These are phyloP conservation scores for Tokudaia muenninki DNA, from an alignment of 2,797 vertebrate species.

Conservation along the genomic window DNA sequence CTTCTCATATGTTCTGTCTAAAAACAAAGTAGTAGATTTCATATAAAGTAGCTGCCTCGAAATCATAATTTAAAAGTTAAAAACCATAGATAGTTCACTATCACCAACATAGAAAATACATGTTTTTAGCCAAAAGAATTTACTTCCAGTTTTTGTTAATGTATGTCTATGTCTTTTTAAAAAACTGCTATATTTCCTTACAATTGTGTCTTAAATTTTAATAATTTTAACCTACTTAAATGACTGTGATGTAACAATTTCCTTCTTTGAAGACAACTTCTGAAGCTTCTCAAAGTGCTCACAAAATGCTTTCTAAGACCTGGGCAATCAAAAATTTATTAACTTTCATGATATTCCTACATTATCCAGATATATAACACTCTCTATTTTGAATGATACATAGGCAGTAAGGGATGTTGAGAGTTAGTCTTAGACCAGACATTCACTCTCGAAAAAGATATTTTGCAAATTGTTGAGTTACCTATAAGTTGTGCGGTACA, in stretches of 20 bases:
- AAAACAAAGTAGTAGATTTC: not conserved
- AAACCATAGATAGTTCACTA: not conserved
- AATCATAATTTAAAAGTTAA: not conserved
- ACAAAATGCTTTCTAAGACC: not conserved
- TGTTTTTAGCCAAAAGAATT: not conserved
- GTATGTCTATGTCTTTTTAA: not conserved
- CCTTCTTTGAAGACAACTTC: not conserved
- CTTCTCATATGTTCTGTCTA: not conserved
- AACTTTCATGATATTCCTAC: not conserved
- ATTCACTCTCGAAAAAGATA: too few species aligned
- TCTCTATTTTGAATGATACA: not conserved
- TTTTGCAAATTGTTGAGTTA: too few species aligned
- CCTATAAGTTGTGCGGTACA: too few species aligned
- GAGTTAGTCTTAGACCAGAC: not conserved
- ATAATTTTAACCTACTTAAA: not conserved
- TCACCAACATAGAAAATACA: not conserved
- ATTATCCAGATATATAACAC: not conserved
- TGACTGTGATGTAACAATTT: not conserved
- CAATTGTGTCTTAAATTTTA: not conserved
- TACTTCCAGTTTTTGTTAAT: not conserved
- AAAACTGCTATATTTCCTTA: not conserved
- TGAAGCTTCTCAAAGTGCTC: not conserved
- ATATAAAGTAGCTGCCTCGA: not conserved
- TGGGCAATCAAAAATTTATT: not conserved
- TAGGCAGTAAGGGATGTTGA: not conserved